Percentiles rank a stretch among this genome's conserved stretches.
Evolutionary conservation across 2,888 invertebrate species (phyloP).

Genomic region (Lordiphosa andalusiaca): DNA sequence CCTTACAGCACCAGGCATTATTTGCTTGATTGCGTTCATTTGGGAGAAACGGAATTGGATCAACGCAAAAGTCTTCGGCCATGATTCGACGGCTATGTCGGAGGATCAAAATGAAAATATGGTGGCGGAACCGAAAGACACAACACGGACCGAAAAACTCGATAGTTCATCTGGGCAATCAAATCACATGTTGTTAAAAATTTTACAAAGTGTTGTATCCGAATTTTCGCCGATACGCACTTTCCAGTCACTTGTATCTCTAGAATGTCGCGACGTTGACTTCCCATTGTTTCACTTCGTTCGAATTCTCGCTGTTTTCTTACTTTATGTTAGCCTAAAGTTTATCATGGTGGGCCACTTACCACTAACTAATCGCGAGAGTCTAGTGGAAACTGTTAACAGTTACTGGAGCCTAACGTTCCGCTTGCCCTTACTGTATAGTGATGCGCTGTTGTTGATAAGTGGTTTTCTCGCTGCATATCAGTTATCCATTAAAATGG

Average conservation of each 20-base stretch:
- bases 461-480: conserved; percentile 85
- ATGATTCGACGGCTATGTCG: conserved; percentile 11
- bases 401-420: conserved; percentile 82
- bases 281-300: conserved; percentile 87
- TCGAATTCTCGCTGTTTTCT: conserved; percentile 84
- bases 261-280: conserved; percentile 81
- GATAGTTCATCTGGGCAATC: background rate
- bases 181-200: background rate
- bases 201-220: conserved; percentile 72
- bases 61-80: background rate
- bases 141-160: background rate
- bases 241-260: conserved; percentile 82
- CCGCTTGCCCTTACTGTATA: conserved; percentile 84
- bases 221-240: conserved; percentile 87
- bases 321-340: conserved; percentile 85
- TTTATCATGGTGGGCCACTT: conserved; percentile 84
- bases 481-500: conserved; percentile 82
- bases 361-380: conserved; percentile 84
- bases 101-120: background rate
- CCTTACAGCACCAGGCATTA: conserved; percentile 19
- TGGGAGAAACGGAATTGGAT: conserved; percentile 50
- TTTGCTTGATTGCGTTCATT: conserved; percentile 32
- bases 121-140: background rate
- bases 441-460: conserved; percentile 85
- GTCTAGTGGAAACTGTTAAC: conserved; percentile 81